These are phyloP conservation scores for Diplosoma virens DNA, from an alignment of 23 tunicate species.

Conservation along the genomic window DNA sequence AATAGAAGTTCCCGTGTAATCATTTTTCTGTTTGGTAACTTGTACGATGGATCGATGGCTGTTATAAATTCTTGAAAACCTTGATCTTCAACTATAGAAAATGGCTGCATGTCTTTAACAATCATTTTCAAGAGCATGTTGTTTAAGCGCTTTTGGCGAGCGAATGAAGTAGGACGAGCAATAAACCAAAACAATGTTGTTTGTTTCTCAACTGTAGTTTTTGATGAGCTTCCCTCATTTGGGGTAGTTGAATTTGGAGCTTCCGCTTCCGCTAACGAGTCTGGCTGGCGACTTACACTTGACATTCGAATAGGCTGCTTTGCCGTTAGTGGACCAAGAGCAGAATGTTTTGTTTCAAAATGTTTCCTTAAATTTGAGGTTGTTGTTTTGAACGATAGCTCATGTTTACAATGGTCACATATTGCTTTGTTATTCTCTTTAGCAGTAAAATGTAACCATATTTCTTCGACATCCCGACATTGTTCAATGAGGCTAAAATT, in stretches of 20 bases:
- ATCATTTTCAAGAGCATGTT: not conserved
- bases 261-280: not conserved
- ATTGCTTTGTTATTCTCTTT: too few species aligned
- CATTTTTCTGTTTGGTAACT: not conserved
- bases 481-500: too few species aligned
- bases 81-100: not conserved
- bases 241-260: not conserved
- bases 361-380: not conserved
- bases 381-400: not conserved
- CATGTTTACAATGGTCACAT: too few species aligned
- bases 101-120: not conserved
- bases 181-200: not conserved
- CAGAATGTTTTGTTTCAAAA: not conserved
- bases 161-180: slow-evolving; percentile 6
- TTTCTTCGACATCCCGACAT: too few species aligned
- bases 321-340: not conserved
- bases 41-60: not conserved
- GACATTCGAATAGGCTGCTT: not conserved
- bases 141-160: not conserved
- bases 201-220: not conserved
- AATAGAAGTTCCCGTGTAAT: not conserved
- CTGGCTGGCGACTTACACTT: too few species aligned
- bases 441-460: too few species aligned
- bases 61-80: not conserved
- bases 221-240: not conserved